Base-by-base conservation (phyloP, 2,888 invertebrate species). In the Rotaria sp. region DNA sequence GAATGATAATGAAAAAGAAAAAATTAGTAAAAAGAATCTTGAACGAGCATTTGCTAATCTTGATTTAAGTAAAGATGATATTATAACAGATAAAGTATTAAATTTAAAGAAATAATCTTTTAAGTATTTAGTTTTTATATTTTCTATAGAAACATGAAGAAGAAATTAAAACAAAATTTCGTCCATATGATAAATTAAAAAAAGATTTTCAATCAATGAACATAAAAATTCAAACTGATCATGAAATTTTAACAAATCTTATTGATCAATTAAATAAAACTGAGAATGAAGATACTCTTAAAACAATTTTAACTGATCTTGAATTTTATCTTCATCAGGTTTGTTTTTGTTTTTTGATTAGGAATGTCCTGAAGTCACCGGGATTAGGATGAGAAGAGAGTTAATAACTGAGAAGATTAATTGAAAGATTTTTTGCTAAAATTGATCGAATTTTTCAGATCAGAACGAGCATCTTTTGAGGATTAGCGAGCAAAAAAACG, bases 251-350 rank as follows among this genome's bases (percentile, higher is more conserved):
- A 85, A 91, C 90, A 30, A 92, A 92, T 59, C 91, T 94, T 85
- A 90, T 94, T 41, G 89, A 91, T 50, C 91, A 93, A 85, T 93
- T 90, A 59, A 89, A 93, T 87, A 90, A 92, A 0, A 86, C 87
- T 41, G 87, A 88, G 13, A 87, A 88, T 4, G 88, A 88, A 52
- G 89, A 90, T 30, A 91, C 88, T 2, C 88, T 92, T 57, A 90
- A 91, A 52, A 92, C 93, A n/a, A 86, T 89, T 26, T 90, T 95
- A 55, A 92, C 93, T 85, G 94, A 94, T 89, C 91, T 95, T 75
- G 94, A 94, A 89, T 94, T 93, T 90, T 91, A 94, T 86, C 92
- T 94, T n/a, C 95, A 95, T 90, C 94, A 95, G 90, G 91, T 91
- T 85, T 59, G 88, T 67, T 50, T 57, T 30, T 86, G 7, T 24